A percentile compares a stretch with the other conserved stretches of the same genome.
These are phyloP conservation scores for Linnaemya tessellans DNA, from an alignment of 2,888 invertebrate genomes.

Conservation along the genomic window DNA sequence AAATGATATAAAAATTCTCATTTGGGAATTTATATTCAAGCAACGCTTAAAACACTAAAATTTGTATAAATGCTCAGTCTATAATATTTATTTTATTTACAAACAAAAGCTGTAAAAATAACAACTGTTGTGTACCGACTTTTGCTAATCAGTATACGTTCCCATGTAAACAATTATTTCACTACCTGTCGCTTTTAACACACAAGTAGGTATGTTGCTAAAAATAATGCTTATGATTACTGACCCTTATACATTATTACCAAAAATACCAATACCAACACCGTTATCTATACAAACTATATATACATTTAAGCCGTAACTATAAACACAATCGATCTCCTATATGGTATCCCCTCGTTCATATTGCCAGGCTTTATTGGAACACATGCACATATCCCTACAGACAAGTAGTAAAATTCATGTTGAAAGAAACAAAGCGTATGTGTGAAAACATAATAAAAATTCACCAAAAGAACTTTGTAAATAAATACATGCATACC, in stretches of 20 bases:
- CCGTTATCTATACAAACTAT: background rate
- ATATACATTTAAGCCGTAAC: constrained; percentile 23
- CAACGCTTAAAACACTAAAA: too few species aligned
- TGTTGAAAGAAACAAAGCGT: background rate
- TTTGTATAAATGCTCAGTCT: too few species aligned
- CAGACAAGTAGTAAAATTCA: background rate
- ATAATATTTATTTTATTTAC: too few species aligned
- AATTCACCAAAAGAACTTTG: background rate
- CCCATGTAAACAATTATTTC: background rate
- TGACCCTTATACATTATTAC: constrained; percentile 45
- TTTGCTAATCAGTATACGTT: too few species aligned
- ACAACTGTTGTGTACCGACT: too few species aligned
- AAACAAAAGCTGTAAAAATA: too few species aligned
- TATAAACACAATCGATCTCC: constrained; percentile 40
- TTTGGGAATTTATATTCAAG: too few species aligned
- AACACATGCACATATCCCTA: background rate
- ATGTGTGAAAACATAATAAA: background rate
- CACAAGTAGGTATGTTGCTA: constrained; percentile 13
- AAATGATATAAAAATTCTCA: too few species aligned
- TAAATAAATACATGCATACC: background rate
- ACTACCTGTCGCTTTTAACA: constrained; percentile 46
- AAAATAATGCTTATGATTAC: constrained; percentile 36
- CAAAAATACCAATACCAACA: constrained; percentile 11
- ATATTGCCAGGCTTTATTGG: constrained; percentile 21
- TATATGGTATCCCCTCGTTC: background rate